Base-by-base conservation (phyloP, 2,113 vertebrate genomes). In the Circaetus gallicus region DNA sequence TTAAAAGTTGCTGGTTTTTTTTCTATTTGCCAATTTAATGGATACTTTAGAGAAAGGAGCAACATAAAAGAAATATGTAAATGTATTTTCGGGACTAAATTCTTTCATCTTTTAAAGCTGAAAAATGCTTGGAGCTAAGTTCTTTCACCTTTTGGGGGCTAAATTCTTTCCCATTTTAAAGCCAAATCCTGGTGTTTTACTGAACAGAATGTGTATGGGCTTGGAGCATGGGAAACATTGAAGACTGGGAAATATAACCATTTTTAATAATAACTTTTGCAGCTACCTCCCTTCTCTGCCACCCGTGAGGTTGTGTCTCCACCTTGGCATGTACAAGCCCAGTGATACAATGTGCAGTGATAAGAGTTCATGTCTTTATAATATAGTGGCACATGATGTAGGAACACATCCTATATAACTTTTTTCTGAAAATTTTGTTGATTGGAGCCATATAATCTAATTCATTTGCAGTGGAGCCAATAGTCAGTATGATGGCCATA, bases 301-400 rank as follows among this genome's bases (percentile, higher is more conserved):
- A 24, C 25, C 16, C 4, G 0, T 28, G 53, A 77, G 28, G 10
- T 12, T 45, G 17, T 82, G 26, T 55, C 38, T n/a, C 26, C 58
- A 59, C 52, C 42, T 67, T 32, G 63, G 63, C 49, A 58, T 1
- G 0, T 11, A 18, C 0, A 17, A 70, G 19, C n/a, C 34, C 19
- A 36, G 25, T 34, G 56, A 6, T 26, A 13, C 3, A 31, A 8
- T 4, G 3, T 34, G 50, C n/a, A 63, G 31, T n/a, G 77, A 1
- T 55, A 20, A 32, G n/a, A 69, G 74, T n/a, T 93, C 13, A 1
- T 47, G 47, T 62, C 29, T 79, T 69, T 17, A 3, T 77, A 71
- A 36, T 38, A 15, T 5, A 34, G 11, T 17, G 49, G 26, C 59
- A 43, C 22, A 5, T 16, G 45, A 25, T 66, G 16, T 40, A n/a